phyloP scores from a whole-genome alignment of 2,888 invertebrate genomes.

The Acanthopleura granulata region DNA sequence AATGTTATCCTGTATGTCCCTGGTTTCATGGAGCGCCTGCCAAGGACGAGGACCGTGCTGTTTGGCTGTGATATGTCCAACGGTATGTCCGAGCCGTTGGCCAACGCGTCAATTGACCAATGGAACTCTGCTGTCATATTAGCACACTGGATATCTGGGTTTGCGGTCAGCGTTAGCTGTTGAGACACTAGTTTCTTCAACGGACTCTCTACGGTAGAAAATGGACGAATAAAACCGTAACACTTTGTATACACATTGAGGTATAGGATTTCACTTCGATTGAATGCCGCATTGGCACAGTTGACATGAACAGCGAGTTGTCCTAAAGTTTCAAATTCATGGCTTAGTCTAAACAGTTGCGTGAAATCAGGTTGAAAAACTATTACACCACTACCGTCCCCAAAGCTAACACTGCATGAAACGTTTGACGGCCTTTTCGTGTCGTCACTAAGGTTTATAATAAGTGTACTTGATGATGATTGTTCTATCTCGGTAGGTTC shows the following conservation, averaged over 20 bases:
- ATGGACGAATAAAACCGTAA: neutral
- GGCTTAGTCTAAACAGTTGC: neutral
- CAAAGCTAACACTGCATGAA: neutral
- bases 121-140: constrained; percentile 5
- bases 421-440: neutral
- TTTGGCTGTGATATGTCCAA: neutral
- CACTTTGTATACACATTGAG: neutral
- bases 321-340: neutral
- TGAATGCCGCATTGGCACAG: neutral
- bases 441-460: neutral
- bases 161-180: neutral
- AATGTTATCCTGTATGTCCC: constrained; percentile 2
- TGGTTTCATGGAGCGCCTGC: neutral
- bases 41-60: neutral
- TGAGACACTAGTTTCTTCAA: constrained; percentile 3
- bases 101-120: neutral
- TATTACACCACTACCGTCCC: neutral
- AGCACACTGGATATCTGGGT: neutral
- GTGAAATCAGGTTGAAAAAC: neutral
- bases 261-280: too few relatives aligned
- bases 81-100: neutral
- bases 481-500: neutral
- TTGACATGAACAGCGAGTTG: neutral
- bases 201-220: neutral
- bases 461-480: neutral